Conservation (phyloP, 2,797 vertebrate species). For the Nasua narica region DNA sequence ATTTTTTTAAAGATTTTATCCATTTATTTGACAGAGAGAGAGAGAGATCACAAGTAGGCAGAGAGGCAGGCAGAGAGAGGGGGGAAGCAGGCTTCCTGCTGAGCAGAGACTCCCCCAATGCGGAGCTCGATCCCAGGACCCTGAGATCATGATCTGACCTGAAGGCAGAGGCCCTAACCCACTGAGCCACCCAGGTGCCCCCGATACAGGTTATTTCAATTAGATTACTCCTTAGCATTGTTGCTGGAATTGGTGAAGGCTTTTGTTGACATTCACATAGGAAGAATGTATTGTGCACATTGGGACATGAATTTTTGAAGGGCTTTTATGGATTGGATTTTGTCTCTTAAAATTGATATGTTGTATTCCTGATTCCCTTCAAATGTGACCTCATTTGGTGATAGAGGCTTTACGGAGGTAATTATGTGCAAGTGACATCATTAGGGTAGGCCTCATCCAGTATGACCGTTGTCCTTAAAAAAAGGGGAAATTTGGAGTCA, state of each 20-base stretch:
- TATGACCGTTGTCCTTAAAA: background rate
- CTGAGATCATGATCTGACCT: no score
- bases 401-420: background rate
- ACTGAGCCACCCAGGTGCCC: no score
- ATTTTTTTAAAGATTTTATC: no score
- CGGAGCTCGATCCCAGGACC: no score
- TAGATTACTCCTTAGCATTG: background rate
- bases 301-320: background rate
- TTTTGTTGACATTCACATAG: background rate
- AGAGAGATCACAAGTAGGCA: no score
- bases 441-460: background rate
- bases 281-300: background rate
- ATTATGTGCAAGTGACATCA: background rate
- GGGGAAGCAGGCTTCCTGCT: no score
- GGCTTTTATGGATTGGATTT: background rate
- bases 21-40: no score
- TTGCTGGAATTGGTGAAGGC: background rate
- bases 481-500: background rate
- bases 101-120: no score
- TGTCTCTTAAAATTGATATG: background rate
- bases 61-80: no score
- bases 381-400: background rate
- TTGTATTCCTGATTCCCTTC: background rate
- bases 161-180: no score
- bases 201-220: background rate